Evolutionary conservation across 1,140 invertebrate genomes (phyloP).

Genomic region (Drosophila fuyamai): DNA sequence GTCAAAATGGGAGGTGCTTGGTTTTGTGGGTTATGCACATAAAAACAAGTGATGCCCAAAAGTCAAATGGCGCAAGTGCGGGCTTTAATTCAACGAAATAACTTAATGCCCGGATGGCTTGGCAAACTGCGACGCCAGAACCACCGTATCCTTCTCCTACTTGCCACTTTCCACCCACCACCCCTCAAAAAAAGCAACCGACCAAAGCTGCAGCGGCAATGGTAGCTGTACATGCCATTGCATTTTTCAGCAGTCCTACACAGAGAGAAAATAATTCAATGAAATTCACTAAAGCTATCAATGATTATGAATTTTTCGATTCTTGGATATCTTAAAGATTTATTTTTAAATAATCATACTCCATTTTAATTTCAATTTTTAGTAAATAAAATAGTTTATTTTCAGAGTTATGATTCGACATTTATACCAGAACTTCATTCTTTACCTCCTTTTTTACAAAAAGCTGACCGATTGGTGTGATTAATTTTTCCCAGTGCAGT

Average conservation of each 20-base stretch:
- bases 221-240: constrained; percentile 46
- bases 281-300: too few species aligned
- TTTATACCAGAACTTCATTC: too few species aligned
- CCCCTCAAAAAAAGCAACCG: constrained; percentile 24
- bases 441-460: too few species aligned
- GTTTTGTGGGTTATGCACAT: constrained; percentile 51
- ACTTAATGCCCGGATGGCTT: constrained; percentile 68
- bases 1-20: neutral
- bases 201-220: constrained; percentile 31
- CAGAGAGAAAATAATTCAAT: neutral
- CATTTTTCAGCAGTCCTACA: constrained; percentile 25
- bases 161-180: neutral
- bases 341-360: too few species aligned
- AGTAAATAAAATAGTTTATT: too few species aligned
- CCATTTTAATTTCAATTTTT: too few species aligned
- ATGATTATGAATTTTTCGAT: too few species aligned
- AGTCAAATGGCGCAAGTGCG: constrained; percentile 73
- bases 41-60: constrained; percentile 64
- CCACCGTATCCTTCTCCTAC: constrained; percentile 7
- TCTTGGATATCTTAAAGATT: too few species aligned
- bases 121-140: constrained; percentile 48
- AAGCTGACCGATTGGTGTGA: too few species aligned
- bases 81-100: constrained; percentile 77
- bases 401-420: too few species aligned
- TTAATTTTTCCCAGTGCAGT: constrained; percentile 1